Conservation (phyloP, 2,797 vertebrate genomes). For the Zonotrichia albicollis region DNA sequence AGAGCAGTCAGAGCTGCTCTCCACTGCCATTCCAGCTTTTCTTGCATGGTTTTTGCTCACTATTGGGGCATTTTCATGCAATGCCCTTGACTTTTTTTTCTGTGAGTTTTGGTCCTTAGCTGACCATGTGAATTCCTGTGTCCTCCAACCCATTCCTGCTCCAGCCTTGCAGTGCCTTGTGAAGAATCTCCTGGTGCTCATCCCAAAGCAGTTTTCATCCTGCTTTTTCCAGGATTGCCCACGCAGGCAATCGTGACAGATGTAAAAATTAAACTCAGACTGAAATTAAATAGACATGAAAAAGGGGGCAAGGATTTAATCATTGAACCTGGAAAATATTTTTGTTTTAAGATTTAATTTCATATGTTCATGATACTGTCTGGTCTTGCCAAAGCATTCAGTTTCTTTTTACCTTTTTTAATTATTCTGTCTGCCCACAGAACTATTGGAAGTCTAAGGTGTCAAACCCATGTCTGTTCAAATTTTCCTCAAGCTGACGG, state of each 20-base stretch:
- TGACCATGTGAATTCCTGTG: constrained; percentile 45
- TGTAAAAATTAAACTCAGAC: neutral
- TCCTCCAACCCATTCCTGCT: constrained; percentile 22
- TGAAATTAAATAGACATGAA: neutral
- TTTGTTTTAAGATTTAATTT: neutral
- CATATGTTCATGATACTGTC: neutral
- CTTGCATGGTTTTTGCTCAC: constrained; percentile 54
- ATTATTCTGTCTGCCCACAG: neutral
- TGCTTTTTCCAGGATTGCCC: constrained; percentile 42
- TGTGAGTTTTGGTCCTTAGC: constrained; percentile 34
- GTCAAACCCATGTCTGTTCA: neutral
- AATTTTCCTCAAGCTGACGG: neutral
- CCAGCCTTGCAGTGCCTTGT: constrained; percentile 51
- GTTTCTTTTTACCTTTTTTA: neutral
- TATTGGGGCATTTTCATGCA: constrained; percentile 58
- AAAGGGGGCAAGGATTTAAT: constrained; percentile 44
- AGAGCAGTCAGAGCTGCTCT: constrained; percentile 1
- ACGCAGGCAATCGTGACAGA: neutral
- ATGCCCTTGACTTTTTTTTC: neutral
- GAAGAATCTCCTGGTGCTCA: constrained; percentile 40
- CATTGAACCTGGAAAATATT: neutral
- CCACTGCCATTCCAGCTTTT: neutral
- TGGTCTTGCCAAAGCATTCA: constrained; percentile 11
- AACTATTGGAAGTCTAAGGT: neutral
- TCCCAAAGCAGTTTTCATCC: constrained; percentile 45